Conservation (phyloP, 2,888 invertebrate genomes). For the Leucozona laternaria region DNA sequence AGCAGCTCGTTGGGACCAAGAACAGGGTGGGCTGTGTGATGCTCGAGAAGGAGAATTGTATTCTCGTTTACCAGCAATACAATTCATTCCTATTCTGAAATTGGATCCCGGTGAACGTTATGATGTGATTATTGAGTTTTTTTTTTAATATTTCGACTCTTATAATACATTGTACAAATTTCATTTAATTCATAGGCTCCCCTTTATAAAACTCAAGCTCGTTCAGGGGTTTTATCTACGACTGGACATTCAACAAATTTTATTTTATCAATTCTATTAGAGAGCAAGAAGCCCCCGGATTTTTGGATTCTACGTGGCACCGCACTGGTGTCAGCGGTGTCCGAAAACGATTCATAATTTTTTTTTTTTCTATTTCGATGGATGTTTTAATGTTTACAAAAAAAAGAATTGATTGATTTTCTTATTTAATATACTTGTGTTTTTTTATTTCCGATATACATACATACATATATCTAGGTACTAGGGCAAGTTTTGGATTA, state of each 20-base stretch:
- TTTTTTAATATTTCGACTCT: not conserved
- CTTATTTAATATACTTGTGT: no score
- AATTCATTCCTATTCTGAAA: constrained; percentile 81
- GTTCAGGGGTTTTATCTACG: constrained; percentile 94
- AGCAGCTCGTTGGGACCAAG: constrained; percentile 93
- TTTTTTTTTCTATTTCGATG: not conserved
- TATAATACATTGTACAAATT: constrained; percentile 86
- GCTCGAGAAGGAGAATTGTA: constrained; percentile 85
- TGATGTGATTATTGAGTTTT: constrained; percentile 74
- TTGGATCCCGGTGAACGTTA: constrained; percentile 78
- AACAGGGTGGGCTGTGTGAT: constrained; percentile 89
- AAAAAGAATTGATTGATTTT: not conserved
- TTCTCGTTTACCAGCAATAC: constrained; percentile 80
- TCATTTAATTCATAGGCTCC: constrained; percentile 86
- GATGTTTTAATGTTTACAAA: not conserved
- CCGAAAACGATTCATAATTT: constrained; percentile 85
- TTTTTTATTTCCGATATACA: no score
- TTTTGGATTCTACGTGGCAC: constrained; percentile 96
- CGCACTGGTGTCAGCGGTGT: constrained; percentile 92
- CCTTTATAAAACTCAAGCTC: constrained; percentile 93
- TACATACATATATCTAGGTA: no score
- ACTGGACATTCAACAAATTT: constrained; percentile 98
- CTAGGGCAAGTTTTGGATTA: no score
- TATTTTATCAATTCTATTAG: constrained; percentile 90
- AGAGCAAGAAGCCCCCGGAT: constrained; percentile 87